Conservation (phyloP, 2,888 invertebrate species). For the Trichogramma dendrolimi region DNA sequence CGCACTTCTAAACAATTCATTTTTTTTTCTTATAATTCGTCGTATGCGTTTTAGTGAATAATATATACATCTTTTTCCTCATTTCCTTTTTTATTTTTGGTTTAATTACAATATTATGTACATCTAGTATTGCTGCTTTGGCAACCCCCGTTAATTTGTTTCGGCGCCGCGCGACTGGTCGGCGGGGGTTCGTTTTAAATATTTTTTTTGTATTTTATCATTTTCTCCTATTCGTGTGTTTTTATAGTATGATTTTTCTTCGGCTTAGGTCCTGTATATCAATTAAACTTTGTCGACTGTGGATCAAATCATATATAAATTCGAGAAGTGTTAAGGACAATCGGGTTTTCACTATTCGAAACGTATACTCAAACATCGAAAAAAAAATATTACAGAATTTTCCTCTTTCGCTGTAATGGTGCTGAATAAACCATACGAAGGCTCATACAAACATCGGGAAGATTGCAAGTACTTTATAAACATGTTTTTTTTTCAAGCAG, state of each 20-base stretch:
- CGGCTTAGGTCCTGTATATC: constrained; percentile 20
- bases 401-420: constrained; percentile 4
- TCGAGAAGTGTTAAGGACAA: no score
- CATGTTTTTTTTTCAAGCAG: no score
- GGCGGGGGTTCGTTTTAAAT: constrained; percentile 25
- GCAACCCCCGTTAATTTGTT: constrained; percentile 34
- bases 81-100: constrained; percentile 15
- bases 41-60: constrained; percentile 19
- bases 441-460: no score
- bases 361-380: constrained; percentile 2
- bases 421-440: no score
- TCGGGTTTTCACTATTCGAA: neutral
- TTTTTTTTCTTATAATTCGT: constrained; percentile 12
- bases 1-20: neutral
- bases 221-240: constrained; percentile 5
- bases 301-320: no score
- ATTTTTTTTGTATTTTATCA: constrained; percentile 1
- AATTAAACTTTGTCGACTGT: constrained; percentile 9
- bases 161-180: constrained; percentile 38
- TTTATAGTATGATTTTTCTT: neutral
- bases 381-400: neutral
- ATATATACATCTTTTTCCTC: constrained; percentile 26
- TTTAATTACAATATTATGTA: constrained; percentile 46
- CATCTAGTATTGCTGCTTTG: constrained; percentile 51
- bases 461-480: no score